These are phyloP conservation scores for Paguma larvata DNA, from an alignment of 2,797 vertebrate species.

Conservation along the genomic window DNA sequence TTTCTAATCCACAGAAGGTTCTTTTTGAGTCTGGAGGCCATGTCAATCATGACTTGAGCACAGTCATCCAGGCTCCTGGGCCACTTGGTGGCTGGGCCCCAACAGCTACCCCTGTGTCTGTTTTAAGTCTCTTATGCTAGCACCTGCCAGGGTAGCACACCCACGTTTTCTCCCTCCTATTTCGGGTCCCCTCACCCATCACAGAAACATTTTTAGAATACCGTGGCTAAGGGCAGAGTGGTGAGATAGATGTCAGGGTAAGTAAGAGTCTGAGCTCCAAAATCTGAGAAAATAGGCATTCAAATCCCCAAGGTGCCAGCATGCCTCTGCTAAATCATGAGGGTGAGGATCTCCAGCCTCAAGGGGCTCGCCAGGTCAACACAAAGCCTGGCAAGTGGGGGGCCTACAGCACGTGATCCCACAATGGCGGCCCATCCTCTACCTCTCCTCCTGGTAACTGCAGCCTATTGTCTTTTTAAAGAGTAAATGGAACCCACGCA, in stretches of 20 bases:
- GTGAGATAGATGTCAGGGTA: neutral
- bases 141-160: neutral
- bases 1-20: neutral
- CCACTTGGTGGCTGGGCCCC: neutral
- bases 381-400: neutral
- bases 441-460: neutral
- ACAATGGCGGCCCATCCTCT: neutral
- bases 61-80: neutral
- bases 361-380: neutral
- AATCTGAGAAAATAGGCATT: neutral
- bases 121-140: fast-evolving
- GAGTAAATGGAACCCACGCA: neutral
- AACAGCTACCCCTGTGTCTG: neutral
- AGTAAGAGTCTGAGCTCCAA: neutral
- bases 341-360: neutral
- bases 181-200: neutral
- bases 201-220: slow-evolving; percentile 28
- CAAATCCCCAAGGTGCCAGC: neutral
- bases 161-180: neutral
- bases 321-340: neutral
- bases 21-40: neutral
- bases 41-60: neutral
- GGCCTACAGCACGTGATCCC: neutral
- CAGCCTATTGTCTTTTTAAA: neutral
- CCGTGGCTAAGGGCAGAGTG: neutral